These are phyloP conservation scores for Trachelus tabidus DNA, from an alignment of 2,888 invertebrate species.

Conservation along the genomic window DNA sequence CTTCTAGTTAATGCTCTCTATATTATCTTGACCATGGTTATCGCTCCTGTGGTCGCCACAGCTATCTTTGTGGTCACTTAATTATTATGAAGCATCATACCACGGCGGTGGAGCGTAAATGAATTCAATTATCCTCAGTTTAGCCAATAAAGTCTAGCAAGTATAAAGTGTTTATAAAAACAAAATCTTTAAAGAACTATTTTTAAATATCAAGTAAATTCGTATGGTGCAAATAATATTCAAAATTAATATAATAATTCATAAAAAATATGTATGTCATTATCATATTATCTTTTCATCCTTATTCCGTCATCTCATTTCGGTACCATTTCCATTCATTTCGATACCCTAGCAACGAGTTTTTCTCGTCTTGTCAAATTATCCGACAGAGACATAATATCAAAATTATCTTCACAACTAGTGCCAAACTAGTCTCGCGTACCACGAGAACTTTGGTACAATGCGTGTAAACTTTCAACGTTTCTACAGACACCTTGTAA, in stretches of 20 bases:
- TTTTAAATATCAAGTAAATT: not conserved
- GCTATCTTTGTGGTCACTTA: not conserved
- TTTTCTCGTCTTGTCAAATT: too few species aligned
- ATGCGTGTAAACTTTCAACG: not conserved
- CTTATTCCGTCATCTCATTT: too few species aligned
- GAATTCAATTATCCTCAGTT: not conserved
- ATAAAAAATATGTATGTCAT: too few species aligned
- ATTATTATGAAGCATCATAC: not conserved
- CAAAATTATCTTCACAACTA: too few species aligned
- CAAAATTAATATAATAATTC: not conserved
- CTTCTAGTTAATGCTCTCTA: not conserved
- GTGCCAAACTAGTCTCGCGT: not conserved
- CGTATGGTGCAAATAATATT: not conserved
- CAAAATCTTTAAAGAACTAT: not conserved
- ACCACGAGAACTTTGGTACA: not conserved
- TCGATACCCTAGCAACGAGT: too few species aligned
- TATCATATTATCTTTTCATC: too few species aligned
- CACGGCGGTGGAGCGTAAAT: not conserved
- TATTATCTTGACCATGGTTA: not conserved
- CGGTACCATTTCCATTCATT: too few species aligned
- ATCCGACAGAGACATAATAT: too few species aligned
- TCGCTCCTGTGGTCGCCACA: not conserved
- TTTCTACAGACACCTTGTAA: not conserved
- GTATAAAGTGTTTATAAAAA: not conserved
- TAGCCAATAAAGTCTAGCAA: not conserved